Base-by-base conservation (phyloP, 2,113 vertebrate genomes). In the Turnix velox region DNA sequence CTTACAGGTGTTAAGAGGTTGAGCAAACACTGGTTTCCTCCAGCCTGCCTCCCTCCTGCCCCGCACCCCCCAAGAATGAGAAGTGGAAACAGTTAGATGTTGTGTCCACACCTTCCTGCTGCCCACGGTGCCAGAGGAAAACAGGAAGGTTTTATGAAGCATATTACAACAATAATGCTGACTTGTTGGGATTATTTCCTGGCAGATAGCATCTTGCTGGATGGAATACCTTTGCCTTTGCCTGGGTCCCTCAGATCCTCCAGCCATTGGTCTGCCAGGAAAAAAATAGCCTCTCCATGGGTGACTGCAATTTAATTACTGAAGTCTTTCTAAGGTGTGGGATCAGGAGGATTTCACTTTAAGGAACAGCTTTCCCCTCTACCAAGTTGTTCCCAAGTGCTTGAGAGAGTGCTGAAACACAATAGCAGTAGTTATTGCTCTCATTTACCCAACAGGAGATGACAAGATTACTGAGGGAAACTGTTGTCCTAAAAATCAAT, bases 201-300 rank as follows among this genome's bases (percentile, higher is more conserved):
- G 65, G 91, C 94, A 94, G 89, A 78, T 74, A 91, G 77, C 68
- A 31, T 88, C 84, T 87, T 79, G 78, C 82, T 87, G 92, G 82
- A 95, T 87, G 24, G 3, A 92, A 87, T 35, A 91, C 71, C 78
- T 83, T 79, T 33, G 30, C 84, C 90, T 91, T 93, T 94, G 90
- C 77, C 78, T 78, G 58, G 33, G 84, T 91, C 87, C 37, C 49
- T 85, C 57, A 12, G 45, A 62, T 92, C 48, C 90, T 84, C 61
- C 91, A 85, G 82, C 72, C 87, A 14, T 83, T 73, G 45, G 49
- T 52, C 79, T 85, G 87, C 84, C 90, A 95, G 93, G 40, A 87
- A 92, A 87, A 92, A 94, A 92, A 76, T 49, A 82, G 84, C 62
- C 71, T 76, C 49, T 67, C 49, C 66, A 35, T 6, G 76, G 75